These are phyloP conservation scores for Ctenomys sociabilis DNA, from an alignment of 2,113 vertebrate genomes.

Conservation along the genomic window DNA sequence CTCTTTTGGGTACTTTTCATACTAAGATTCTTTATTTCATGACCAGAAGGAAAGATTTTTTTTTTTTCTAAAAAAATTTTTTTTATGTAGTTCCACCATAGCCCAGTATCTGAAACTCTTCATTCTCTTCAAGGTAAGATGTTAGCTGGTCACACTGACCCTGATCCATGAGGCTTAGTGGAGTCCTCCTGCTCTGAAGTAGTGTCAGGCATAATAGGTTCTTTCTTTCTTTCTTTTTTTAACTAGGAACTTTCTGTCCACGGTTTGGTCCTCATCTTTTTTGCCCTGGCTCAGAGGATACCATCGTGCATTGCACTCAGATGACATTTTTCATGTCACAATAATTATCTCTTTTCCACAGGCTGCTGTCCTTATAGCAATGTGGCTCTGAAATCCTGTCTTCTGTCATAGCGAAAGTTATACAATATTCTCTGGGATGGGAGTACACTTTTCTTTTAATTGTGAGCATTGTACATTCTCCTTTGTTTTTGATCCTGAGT, in stretches of 20 bases:
- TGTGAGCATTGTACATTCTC: background rate
- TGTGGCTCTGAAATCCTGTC: background rate
- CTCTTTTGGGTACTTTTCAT: conserved; percentile 1
- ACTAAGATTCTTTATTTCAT: conserved; percentile 29
- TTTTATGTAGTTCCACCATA: conserved; percentile 1
- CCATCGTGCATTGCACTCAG: background rate
- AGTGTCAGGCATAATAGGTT: conserved; percentile 45
- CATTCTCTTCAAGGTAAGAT: background rate
- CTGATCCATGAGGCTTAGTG: conserved; percentile 6
- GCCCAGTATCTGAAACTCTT: conserved; percentile 16
- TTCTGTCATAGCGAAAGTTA: conserved; percentile 44
- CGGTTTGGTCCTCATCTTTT: background rate
- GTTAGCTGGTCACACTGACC: conserved; percentile 35
- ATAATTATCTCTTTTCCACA: background rate
- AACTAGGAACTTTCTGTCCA: background rate
- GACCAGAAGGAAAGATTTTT: conserved; percentile 33
- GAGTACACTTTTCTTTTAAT: background rate
- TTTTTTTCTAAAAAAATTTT: background rate
- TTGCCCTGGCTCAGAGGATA: background rate
- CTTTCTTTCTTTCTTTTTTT: background rate
- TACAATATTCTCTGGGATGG: conserved; percentile 75
- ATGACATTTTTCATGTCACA: background rate
- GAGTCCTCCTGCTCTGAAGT: conserved; percentile 41
- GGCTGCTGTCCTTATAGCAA: background rate
- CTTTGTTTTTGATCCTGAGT: conserved; percentile 64